Conservation (phyloP, 2,888 invertebrate genomes). For the Cepaea hortensis region DNA sequence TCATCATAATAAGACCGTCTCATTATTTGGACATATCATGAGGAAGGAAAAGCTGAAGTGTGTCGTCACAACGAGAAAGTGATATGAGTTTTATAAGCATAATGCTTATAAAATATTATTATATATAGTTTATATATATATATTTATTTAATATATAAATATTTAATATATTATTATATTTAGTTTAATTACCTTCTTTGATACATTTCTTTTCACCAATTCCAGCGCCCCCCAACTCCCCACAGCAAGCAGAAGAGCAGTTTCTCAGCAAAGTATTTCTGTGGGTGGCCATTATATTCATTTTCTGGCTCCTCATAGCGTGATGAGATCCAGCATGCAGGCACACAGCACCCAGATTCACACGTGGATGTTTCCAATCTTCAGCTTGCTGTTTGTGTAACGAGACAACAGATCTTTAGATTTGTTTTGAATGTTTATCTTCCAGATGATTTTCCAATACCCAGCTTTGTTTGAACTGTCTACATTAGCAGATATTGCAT, state of each 20-base stretch:
- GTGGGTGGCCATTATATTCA: conserved; percentile 92
- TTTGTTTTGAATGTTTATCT: background rate
- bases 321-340: conserved; percentile 42
- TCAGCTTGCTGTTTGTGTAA: background rate
- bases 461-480: no score
- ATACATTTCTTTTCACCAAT: conserved; percentile 51
- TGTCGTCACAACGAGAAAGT: no score
- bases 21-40: no score
- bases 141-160: no score
- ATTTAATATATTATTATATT: no score
- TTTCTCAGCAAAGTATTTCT: conserved; percentile 91
- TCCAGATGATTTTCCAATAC: no score
- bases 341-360: background rate
- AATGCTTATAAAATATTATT: no score
- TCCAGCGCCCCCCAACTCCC: conserved; percentile 86
- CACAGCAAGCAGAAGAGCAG: conserved; percentile 93
- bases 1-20: no score
- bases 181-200: no score
- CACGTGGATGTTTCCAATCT: background rate
- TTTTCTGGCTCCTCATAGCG: conserved; percentile 93
- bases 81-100: no score
- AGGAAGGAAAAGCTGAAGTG: no score
- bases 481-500: background rate
- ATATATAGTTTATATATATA: no score
- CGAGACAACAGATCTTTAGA: background rate